Evolutionary conservation across 2,113 vertebrate species (phyloP).

Genomic region (Nesospiza acunhae): DNA sequence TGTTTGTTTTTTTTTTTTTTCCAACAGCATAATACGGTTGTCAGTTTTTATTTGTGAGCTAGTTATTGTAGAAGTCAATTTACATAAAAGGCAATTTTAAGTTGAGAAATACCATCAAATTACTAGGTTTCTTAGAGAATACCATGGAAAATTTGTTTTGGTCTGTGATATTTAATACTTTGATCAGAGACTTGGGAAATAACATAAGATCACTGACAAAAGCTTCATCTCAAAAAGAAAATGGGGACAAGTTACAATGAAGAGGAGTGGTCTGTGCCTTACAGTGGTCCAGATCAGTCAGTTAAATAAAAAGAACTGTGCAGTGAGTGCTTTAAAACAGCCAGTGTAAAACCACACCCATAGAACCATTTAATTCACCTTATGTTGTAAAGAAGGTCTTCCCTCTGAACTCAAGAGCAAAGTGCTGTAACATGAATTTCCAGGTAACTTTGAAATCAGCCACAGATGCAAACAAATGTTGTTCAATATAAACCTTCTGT

Average conservation of each 20-base stretch:
- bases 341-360: background rate
- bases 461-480: background rate
- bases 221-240: background rate
- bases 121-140: background rate
- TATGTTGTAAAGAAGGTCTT: background rate
- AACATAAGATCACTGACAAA: background rate
- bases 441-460: background rate
- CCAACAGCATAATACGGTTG: background rate
- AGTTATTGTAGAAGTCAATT: background rate
- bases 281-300: background rate
- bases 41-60: background rate
- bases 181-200: background rate
- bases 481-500: background rate
- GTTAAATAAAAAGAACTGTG: background rate
- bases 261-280: background rate
- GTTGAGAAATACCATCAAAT: background rate
- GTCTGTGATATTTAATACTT: background rate
- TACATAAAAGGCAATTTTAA: slow-evolving; percentile 9
- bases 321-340: background rate
- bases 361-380: background rate
- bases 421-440: background rate
- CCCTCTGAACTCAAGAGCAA: background rate
- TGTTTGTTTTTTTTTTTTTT: background rate
- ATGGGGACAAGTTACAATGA: background rate
- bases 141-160: background rate